Evolutionary conservation across 2,888 invertebrate species (phyloP).

Genomic region (Anagyrus pseudococci): DNA sequence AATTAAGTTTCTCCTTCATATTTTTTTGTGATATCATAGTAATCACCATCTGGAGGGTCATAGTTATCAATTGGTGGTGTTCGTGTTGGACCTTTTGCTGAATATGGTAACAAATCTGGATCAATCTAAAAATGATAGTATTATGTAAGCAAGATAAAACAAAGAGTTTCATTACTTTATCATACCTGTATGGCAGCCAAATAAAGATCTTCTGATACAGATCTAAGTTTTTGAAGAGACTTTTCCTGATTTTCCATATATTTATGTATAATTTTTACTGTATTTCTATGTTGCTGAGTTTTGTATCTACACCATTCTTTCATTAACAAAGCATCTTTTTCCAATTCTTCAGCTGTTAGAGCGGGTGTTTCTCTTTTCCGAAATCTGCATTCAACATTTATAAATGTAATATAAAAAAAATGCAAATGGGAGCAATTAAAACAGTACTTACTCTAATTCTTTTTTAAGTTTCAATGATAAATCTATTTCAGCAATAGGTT

Average conservation of each 20-base stretch:
- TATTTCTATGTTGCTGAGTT: conserved; percentile 68
- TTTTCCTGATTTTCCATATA: conserved; percentile 74
- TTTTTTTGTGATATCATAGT: conserved; percentile 79
- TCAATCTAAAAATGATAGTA: conserved; percentile 73
- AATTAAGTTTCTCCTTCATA: conserved; percentile 45
- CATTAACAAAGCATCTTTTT: conserved; percentile 70
- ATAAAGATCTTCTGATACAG: conserved; percentile 86
- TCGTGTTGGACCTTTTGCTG: conserved; percentile 75
- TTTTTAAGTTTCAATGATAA: conserved; percentile 72
- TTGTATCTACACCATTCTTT: conserved; percentile 83
- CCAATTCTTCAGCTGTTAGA: conserved; percentile 68
- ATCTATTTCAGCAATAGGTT: conserved; percentile 90
- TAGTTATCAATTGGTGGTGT: conserved; percentile 87
- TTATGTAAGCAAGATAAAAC: neutral
- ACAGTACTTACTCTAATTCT: conserved; percentile 67
- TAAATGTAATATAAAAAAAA: conserved; percentile 20
- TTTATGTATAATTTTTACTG: conserved; percentile 74
- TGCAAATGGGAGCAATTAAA: conserved; percentile 2
- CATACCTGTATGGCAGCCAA: conserved; percentile 81
- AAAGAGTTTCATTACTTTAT: neutral
- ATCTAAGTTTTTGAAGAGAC: conserved; percentile 80
- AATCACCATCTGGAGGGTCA: conserved; percentile 88
- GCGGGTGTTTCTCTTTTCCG: conserved; percentile 64
- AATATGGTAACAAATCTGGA: conserved; percentile 72
- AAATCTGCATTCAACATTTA: conserved; percentile 55